Conservation (phyloP, 2,797 vertebrate genomes). For the Acanthiza pusilla region DNA sequence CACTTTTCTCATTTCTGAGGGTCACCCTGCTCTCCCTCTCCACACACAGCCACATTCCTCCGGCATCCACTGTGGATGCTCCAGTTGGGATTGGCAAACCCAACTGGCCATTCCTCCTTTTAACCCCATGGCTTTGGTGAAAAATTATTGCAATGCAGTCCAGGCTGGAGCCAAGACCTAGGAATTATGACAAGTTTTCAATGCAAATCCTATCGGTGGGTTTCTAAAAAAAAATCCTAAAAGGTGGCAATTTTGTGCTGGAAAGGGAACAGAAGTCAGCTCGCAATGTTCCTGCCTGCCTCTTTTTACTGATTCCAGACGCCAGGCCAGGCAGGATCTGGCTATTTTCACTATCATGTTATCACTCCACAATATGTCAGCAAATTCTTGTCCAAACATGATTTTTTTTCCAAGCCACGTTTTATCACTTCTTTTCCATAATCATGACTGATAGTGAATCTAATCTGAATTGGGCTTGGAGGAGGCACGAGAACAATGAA, state of each 20-base stretch:
- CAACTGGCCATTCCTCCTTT: background rate
- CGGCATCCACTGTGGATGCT: background rate
- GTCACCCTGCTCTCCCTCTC: background rate
- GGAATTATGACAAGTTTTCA: background rate
- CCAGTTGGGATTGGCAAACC: background rate
- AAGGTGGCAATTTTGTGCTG: constrained; percentile 19
- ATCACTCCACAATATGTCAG: constrained; percentile 74
- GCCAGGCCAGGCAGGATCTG: constrained; percentile 58
- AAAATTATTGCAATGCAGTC: background rate
- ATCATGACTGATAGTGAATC: constrained; percentile 75
- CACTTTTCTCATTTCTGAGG: background rate
- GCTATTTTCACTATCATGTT: constrained; percentile 71
- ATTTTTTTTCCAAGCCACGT: constrained; percentile 22
- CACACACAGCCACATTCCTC: background rate
- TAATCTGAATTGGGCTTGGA: constrained; percentile 72
- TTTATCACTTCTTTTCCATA: constrained; percentile 68
- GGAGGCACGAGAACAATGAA: constrained; percentile 49
- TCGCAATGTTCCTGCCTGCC: constrained; percentile 34
- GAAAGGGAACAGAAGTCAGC: constrained; percentile 39
- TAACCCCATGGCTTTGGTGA: accelerated
- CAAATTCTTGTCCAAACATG: constrained; percentile 68
- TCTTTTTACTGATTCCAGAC: constrained; percentile 59
- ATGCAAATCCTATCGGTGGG: accelerated
- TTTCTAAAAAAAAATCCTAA: background rate
- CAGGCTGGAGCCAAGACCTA: background rate